Percentiles rank a stretch among this genome's conserved stretches.
These are phyloP conservation scores for Mus spicilegus DNA, from an alignment of 2,113 vertebrate species.

Conservation along the genomic window DNA sequence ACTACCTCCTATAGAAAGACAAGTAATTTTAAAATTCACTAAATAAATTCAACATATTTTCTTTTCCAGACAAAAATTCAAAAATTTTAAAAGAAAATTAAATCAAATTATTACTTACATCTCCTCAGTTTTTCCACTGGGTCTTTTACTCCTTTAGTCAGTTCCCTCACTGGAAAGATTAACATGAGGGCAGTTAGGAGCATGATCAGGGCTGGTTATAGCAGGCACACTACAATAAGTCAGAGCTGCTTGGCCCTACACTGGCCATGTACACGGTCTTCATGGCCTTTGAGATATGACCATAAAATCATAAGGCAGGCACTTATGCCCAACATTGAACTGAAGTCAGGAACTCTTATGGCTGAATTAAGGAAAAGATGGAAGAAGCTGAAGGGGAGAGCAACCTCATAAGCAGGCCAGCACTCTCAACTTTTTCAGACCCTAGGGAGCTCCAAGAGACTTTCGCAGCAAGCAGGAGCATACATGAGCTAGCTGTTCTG, in stretches of 20 bases:
- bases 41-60: conserved; percentile 65
- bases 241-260: neutral
- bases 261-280: neutral
- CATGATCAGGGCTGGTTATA: neutral
- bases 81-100: conserved; percentile 70
- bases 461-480: too few relatives aligned
- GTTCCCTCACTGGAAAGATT: conserved; percentile 28
- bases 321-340: neutral
- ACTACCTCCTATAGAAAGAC: too few relatives aligned
- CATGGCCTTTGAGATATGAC: neutral
- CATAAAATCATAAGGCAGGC: conserved; percentile 41
- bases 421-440: too few relatives aligned
- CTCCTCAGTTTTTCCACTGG: conserved; percentile 44
- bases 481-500: too few relatives aligned
- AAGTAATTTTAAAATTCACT: conserved; percentile 22
- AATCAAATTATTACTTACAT: conserved; percentile 54
- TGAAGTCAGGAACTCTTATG: too few relatives aligned
- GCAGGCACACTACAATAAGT: conserved; percentile 10
- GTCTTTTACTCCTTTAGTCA: conserved; percentile 44
- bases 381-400: too few relatives aligned
- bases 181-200: neutral
- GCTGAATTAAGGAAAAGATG: too few relatives aligned
- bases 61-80: conserved; percentile 55
- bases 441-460: too few relatives aligned
- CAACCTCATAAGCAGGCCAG: too few relatives aligned